These are phyloP conservation scores for Champsocephalus esox DNA, from an alignment of 2,797 vertebrate species.

Conservation along the genomic window DNA sequence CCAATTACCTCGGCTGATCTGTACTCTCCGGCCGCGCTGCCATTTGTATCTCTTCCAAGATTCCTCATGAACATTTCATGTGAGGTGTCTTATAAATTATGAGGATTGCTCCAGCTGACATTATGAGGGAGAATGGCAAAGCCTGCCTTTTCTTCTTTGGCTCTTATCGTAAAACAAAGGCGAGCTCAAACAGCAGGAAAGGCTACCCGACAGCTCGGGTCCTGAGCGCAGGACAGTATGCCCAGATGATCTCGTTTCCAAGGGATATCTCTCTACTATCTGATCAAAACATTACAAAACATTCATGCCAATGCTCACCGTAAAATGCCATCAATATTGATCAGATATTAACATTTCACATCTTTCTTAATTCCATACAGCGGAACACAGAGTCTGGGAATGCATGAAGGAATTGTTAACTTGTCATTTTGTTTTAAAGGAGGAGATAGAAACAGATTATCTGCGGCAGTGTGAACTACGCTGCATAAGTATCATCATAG, in stretches of 20 bases:
- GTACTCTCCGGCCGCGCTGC: conserved; percentile 54
- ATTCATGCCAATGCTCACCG: conserved; percentile 61
- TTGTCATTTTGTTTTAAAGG: conserved; percentile 60
- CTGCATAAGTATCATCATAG: conserved; percentile 74
- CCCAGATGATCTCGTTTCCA: conserved; percentile 63
- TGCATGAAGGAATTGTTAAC: conserved; percentile 52
- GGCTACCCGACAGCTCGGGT: conserved; percentile 65
- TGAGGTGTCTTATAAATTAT: conserved; percentile 84
- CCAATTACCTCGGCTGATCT: conserved; percentile 76
- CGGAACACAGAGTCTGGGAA: conserved; percentile 42
- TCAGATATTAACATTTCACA: conserved; percentile 70
- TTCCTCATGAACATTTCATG: conserved; percentile 85
- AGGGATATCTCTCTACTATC: conserved; percentile 39
- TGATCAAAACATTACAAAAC: conserved; percentile 63
- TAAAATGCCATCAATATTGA: conserved; percentile 77
- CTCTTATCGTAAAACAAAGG: conserved; percentile 75
- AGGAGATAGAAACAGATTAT: conserved; percentile 62
- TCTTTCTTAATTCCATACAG: conserved; percentile 64
- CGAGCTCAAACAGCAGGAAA: conserved; percentile 50
- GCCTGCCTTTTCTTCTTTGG: conserved; percentile 58
- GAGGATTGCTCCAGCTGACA: conserved; percentile 76
- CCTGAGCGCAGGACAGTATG: conserved; percentile 54
- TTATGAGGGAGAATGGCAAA: conserved; percentile 72
- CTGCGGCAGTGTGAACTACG: conserved; percentile 63
- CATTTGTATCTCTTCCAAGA: conserved; percentile 81